These are phyloP conservation scores for Aproaerema taeniolella DNA, from an alignment of 2,888 invertebrate genomes.

Conservation along the genomic window DNA sequence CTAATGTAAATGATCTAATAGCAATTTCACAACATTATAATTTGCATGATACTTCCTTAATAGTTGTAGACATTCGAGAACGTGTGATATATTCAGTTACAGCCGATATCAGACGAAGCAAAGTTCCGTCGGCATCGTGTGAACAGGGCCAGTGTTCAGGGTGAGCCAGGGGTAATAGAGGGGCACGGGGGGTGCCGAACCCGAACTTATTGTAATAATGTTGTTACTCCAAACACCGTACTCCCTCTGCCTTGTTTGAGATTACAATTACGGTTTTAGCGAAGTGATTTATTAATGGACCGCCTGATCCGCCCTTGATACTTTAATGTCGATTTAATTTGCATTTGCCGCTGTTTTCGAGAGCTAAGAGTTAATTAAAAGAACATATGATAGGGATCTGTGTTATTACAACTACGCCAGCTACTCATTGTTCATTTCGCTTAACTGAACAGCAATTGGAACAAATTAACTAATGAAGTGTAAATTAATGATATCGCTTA, in stretches of 20 bases:
- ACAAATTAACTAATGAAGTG: too few species aligned
- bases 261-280: constrained; percentile 78
- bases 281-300: constrained; percentile 77
- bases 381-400: not conserved
- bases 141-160: constrained; percentile 38
- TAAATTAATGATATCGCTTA: too few species aligned
- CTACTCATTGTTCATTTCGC: too few species aligned
- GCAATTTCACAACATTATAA: too few species aligned
- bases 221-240: constrained; percentile 73
- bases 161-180: constrained; percentile 18
- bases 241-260: constrained; percentile 72
- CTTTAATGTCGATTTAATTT: constrained; percentile 75
- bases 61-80: too few species aligned
- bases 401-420: too few species aligned
- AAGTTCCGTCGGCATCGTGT: too few species aligned
- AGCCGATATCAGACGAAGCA: too few species aligned
- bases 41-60: too few species aligned
- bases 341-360: constrained; percentile 35
- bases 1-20: too few species aligned
- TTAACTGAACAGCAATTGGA: too few species aligned
- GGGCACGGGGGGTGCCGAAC: constrained; percentile 33
- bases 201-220: constrained; percentile 77
- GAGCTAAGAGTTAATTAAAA: not conserved
- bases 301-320: constrained; percentile 74
- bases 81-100: too few species aligned